Conservation (phyloP, 2,888 invertebrate genomes). For the Chymomyza procnemis region DNA sequence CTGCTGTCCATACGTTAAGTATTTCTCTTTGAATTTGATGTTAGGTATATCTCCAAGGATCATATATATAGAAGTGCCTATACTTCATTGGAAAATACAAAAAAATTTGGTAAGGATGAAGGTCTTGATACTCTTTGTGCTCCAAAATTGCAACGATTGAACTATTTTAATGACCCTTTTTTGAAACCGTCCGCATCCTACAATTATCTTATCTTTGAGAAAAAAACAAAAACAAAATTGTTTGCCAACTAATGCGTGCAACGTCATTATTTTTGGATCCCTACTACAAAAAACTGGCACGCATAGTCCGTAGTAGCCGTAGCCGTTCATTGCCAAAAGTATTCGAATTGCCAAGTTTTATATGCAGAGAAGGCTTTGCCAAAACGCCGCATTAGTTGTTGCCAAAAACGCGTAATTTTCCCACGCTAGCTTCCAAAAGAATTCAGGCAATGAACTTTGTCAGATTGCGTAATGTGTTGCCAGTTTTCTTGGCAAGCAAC, state of each 20-base stretch:
- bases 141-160: no score
- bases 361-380: constrained; percentile 34
- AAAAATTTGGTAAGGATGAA: no score
- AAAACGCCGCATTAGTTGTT: constrained; percentile 28
- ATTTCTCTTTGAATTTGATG: no score
- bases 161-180: no score
- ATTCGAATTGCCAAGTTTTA: background rate
- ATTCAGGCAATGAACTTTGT: constrained; percentile 61
- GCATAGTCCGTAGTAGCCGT: background rate
- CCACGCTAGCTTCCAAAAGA: constrained; percentile 64
- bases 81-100: no score
- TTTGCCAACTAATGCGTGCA: background rate
- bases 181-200: no score
- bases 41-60: no score
- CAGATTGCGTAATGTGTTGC: constrained; percentile 49
- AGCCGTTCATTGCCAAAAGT: background rate
- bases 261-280: constrained; percentile 38
- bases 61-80: no score
- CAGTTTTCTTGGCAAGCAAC: constrained; percentile 55
- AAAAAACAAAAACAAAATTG: background rate
- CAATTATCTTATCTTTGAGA: no score
- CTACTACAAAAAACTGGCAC: constrained; percentile 10
- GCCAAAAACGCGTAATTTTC: constrained; percentile 39
- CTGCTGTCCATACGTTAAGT: no score
- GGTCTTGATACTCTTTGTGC: no score